Evolutionary conservation across 2,888 invertebrate species (phyloP).

Genomic region (Drosophila subsilvestris): DNA sequence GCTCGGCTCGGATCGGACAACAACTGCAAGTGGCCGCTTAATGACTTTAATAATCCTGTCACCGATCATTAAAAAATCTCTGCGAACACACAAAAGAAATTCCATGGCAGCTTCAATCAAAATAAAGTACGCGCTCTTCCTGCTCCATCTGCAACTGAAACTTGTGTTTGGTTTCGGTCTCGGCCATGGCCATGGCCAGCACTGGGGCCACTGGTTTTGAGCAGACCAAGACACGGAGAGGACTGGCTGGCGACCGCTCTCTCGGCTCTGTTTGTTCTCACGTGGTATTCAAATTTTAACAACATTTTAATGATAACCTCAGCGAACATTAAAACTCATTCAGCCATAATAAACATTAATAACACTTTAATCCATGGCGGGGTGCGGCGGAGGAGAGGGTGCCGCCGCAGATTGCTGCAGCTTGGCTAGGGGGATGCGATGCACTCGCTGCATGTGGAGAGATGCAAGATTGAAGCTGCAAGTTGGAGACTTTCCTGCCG

Average conservation of each 20-base stretch:
- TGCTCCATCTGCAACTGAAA: slow-evolving; percentile 45
- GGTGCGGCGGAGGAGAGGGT: slow-evolving; percentile 14
- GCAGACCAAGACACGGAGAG: slow-evolving; percentile 7
- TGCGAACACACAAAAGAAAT: slow-evolving; percentile 77
- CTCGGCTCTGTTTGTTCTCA: slow-evolving; percentile 60
- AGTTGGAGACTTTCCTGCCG: slow-evolving; percentile 32
- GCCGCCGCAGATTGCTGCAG: slow-evolving; percentile 2
- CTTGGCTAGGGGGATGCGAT: neutral
- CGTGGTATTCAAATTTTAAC: slow-evolving; percentile 80
- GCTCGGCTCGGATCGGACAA: slow-evolving; percentile 6
- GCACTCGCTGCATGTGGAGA: slow-evolving; percentile 29
- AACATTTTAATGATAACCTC: slow-evolving; percentile 82
- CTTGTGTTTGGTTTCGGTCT: slow-evolving; percentile 17
- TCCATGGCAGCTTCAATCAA: slow-evolving; percentile 79
- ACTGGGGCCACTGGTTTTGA: neutral
- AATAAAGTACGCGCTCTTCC: slow-evolving; percentile 78
- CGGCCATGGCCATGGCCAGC: slow-evolving; percentile 10
- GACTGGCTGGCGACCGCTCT: slow-evolving; percentile 27
- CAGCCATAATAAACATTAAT: slow-evolving; percentile 82
- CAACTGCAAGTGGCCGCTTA: slow-evolving; percentile 58
- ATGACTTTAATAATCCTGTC: slow-evolving; percentile 79
- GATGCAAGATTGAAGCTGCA: slow-evolving; percentile 12
- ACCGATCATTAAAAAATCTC: slow-evolving; percentile 79
- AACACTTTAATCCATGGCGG: slow-evolving; percentile 79
- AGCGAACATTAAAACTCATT: slow-evolving; percentile 82